These are phyloP conservation scores for Apis cerana DNA, from an alignment of 1,140 invertebrate genomes.

Conservation along the genomic window DNA sequence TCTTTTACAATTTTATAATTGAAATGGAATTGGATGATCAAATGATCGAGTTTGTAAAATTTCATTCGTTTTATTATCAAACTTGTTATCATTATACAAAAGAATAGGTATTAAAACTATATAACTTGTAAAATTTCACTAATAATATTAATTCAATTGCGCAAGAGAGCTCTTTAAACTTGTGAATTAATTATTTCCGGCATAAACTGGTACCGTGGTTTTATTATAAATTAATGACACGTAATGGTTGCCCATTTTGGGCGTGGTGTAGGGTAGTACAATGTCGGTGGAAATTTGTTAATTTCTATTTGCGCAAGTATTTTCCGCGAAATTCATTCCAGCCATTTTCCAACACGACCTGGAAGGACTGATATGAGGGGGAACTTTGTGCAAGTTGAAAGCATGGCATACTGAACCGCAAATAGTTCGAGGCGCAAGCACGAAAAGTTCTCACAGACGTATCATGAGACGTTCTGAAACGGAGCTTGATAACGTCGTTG, in stretches of 20 bases:
- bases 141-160: too few species aligned
- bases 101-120: too few species aligned
- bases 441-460: conserved; percentile 62
- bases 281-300: conserved; percentile 31
- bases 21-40: too few species aligned
- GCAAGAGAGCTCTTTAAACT: neutral
- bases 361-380: conserved; percentile 52
- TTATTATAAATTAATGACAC: conserved; percentile 15
- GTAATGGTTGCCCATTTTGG: neutral
- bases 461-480: conserved; percentile 60
- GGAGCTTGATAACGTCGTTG: conserved; percentile 59
- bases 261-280: neutral
- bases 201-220: conserved; percentile 1
- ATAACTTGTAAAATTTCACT: too few species aligned
- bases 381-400: conserved; percentile 60
- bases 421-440: conserved; percentile 52
- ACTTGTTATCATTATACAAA: too few species aligned
- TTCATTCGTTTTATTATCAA: too few species aligned
- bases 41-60: too few species aligned
- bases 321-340: conserved; percentile 41
- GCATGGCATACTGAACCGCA: conserved; percentile 53
- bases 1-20: too few species aligned
- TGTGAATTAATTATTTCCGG: neutral
- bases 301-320: conserved; percentile 36
- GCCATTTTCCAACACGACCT: conserved; percentile 21